These are phyloP conservation scores for Maconellicoccus hirsutus DNA, from an alignment of 1,140 invertebrate species.

Conservation along the genomic window DNA sequence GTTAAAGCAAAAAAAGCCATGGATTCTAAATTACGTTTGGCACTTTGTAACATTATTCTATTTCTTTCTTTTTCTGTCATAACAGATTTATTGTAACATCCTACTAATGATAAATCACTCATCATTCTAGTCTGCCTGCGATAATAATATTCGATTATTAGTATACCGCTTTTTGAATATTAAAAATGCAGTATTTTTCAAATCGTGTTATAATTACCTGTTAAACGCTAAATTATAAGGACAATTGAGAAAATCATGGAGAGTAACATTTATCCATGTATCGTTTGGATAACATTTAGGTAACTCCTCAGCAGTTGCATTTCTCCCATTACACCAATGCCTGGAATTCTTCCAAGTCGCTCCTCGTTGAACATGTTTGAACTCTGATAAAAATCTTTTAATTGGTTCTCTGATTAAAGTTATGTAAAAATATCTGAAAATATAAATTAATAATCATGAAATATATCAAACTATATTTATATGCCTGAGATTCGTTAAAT, in stretches of 20 bases:
- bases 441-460: neutral
- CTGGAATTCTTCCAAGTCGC: slow-evolving; percentile 85
- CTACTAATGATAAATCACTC: slow-evolving; percentile 82
- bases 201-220: slow-evolving; percentile 30
- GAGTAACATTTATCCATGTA: slow-evolving; percentile 50
- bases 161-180: too few relatives aligned
- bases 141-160: slow-evolving; percentile 10
- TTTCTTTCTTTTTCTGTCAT: slow-evolving; percentile 57
- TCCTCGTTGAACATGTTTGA: slow-evolving; percentile 87
- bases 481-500: neutral
- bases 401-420: slow-evolving; percentile 88
- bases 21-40: slow-evolving; percentile 83
- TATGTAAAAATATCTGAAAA: slow-evolving; percentile 81
- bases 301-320: slow-evolving; percentile 61
- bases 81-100: slow-evolving; percentile 83
- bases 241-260: slow-evolving; percentile 81
- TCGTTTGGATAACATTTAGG: slow-evolving; percentile 63
- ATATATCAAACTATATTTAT: neutral
- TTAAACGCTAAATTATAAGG: slow-evolving; percentile 88
- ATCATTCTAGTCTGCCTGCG: slow-evolving; percentile 92
- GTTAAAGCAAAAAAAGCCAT: slow-evolving; percentile 97
- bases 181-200: neutral
- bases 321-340: slow-evolving; percentile 75
- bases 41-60: slow-evolving; percentile 76
- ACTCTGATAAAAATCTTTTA: slow-evolving; percentile 80